phyloP scores from a whole-genome alignment of 2,888 invertebrate species.

The Phrixothrix hirtus region DNA sequence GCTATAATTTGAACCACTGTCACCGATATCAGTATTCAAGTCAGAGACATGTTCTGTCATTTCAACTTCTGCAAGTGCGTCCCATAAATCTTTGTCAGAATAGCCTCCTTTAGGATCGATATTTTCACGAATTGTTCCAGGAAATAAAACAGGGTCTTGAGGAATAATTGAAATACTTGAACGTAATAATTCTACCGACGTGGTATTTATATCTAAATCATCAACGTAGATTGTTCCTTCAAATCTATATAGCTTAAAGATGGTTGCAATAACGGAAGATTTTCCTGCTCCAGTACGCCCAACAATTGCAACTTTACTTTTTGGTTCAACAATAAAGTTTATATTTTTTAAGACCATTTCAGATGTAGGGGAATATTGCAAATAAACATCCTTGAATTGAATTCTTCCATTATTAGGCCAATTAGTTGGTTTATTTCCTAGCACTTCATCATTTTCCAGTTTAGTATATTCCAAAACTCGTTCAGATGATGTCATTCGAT shows the following conservation, averaged over 20 bases:
- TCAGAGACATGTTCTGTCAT: constrained; percentile 69
- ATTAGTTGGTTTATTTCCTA: constrained; percentile 60
- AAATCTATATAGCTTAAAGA: constrained; percentile 78
- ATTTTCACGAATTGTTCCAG: constrained; percentile 83
- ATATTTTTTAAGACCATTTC: constrained; percentile 74
- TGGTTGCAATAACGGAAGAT: constrained; percentile 71
- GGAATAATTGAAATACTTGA: constrained; percentile 81
- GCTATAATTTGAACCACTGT: constrained; percentile 59
- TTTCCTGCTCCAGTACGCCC: constrained; percentile 85
- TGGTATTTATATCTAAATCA: constrained; percentile 66
- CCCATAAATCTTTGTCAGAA: constrained; percentile 78
- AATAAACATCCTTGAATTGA: constrained; percentile 66
- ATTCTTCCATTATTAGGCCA: constrained; percentile 77
- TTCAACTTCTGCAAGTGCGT: constrained; percentile 77
- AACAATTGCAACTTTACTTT: constrained; percentile 75
- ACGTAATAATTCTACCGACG: constrained; percentile 76
- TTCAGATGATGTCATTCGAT: constrained; percentile 89
- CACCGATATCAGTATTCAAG: constrained; percentile 67
- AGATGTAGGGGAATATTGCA: constrained; percentile 72
- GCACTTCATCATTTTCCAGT: constrained; percentile 52
- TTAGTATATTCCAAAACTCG: constrained; percentile 62
- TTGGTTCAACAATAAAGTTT: constrained; percentile 66
- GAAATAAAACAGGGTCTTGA: constrained; percentile 83
- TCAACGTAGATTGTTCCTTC: constrained; percentile 82
- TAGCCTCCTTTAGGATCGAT: constrained; percentile 84